A percentile compares a stretch with the other conserved stretches of the same genome.
phyloP scores from a whole-genome alignment of 2,888 invertebrate genomes.

The Sinohyriopsis cumingii region DNA sequence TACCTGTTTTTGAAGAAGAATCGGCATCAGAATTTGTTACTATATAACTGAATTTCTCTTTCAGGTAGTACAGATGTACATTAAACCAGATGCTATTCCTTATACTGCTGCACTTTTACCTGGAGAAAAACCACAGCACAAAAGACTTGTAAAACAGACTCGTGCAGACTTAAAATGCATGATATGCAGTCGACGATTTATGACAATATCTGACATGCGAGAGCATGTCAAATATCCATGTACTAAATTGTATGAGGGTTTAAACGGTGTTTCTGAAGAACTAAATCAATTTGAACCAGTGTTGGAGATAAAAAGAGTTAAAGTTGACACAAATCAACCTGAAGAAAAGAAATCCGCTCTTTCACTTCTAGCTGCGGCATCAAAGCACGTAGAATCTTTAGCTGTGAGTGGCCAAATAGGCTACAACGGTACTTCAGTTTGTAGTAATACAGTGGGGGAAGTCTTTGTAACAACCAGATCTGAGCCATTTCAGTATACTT shows the following conservation, averaged over 20 bases:
- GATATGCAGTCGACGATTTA: conserved; percentile 52
- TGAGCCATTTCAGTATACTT: no score
- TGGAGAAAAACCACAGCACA: conserved; percentile 27
- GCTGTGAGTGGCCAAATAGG: no score
- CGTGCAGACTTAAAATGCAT: conserved; percentile 46
- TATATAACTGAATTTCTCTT: neutral
- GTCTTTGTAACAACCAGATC: no score
- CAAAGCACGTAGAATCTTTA: conserved; percentile 37
- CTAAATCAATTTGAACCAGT: no score
- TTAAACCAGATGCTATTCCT: conserved; percentile 31
- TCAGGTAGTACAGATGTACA: conserved; percentile 36
- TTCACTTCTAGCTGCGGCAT: conserved; percentile 35
- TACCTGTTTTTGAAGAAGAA: no score
- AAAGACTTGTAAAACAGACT: conserved; percentile 30
- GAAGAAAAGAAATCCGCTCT: conserved; percentile 19
- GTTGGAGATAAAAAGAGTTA: no score
- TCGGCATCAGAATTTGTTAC: no score
- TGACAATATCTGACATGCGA: conserved; percentile 51
- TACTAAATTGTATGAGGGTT: conserved; percentile 22
- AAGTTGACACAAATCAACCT: no score
- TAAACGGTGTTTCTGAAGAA: no score
- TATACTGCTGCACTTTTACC: conserved; percentile 25
- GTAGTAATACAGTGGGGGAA: no score
- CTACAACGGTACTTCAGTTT: no score
- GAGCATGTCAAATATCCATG: conserved; percentile 58